Evolutionary conservation across 1,140 invertebrate species (phyloP).

Genomic region (Drosophila quadrilineata): DNA sequence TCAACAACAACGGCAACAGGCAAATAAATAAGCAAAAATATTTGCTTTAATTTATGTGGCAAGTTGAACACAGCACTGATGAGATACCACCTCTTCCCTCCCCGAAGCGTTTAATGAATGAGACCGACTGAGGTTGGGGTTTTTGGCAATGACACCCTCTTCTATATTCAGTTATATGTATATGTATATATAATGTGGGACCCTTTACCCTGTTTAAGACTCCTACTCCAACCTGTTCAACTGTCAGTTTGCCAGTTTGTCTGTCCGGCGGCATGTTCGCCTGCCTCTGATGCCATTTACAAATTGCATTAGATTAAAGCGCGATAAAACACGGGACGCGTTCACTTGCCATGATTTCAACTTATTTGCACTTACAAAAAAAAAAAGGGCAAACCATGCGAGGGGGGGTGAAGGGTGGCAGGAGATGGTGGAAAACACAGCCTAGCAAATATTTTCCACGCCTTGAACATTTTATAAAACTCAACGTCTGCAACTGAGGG

Average conservation of each 20-base stretch:
- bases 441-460: constrained; percentile 68
- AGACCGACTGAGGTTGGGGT: neutral
- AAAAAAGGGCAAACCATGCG: constrained; percentile 7
- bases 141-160: neutral
- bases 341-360: constrained; percentile 76
- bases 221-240: constrained; percentile 3
- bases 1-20: constrained; percentile 51
- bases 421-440: neutral
- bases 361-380: constrained; percentile 79
- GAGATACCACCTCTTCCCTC: neutral
- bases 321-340: constrained; percentile 68
- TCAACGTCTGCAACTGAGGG: constrained; percentile 4
- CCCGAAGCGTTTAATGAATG: neutral
- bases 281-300: constrained; percentile 61
- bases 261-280: constrained; percentile 8
- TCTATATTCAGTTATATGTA: too few species aligned
- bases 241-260: constrained; percentile 22
- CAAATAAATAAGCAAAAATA: constrained; percentile 77
- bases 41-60: constrained; percentile 70
- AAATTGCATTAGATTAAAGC: constrained; percentile 78
- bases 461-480: constrained; percentile 72
- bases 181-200: neutral
- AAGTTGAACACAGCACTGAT: constrained; percentile 24
- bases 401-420: neutral
- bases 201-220: constrained; percentile 33